phyloP scores from a whole-genome alignment of 1,140 invertebrate genomes.

The Arion vulgaris region DNA sequence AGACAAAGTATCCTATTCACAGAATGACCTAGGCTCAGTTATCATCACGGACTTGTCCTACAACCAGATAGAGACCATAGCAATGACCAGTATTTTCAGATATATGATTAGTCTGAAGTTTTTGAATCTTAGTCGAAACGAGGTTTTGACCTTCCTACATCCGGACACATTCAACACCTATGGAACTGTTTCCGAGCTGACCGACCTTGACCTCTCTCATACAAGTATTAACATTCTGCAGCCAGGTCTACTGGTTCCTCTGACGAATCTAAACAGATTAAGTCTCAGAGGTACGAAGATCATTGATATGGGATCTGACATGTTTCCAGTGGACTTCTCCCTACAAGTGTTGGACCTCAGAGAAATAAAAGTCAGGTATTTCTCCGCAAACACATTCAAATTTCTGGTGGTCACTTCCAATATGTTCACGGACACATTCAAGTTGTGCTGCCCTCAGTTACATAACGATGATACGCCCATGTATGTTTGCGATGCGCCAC shows the following conservation, averaged over 20 bases:
- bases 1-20: slow-evolving; percentile 3
- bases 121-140: slow-evolving; percentile 10
- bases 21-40: slow-evolving; percentile 24
- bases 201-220: slow-evolving; percentile 13
- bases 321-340: slow-evolving; percentile 20
- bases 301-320: not conserved
- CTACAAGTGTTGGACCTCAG: slow-evolving; percentile 39
- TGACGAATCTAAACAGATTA: slow-evolving; percentile 14
- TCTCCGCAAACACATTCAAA: slow-evolving; percentile 30
- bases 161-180: slow-evolving; percentile 26
- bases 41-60: not conserved
- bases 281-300: slow-evolving; percentile 17
- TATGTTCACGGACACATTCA: slow-evolving; percentile 46
- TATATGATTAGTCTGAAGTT: slow-evolving; percentile 24
- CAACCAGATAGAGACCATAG: slow-evolving; percentile 6
- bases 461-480: slow-evolving; percentile 22
- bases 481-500: slow-evolving; percentile 39
- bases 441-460: slow-evolving; percentile 47
- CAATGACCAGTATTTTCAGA: slow-evolving; percentile 11
- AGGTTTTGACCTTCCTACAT: not conserved
- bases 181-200: not conserved
- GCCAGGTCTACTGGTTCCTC: not conserved
- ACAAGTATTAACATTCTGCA: not conserved
- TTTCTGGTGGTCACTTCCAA: not conserved
- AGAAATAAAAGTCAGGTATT: slow-evolving; percentile 31